A percentile compares a stretch with the other conserved stretches of the same genome.
Evolutionary conservation across 2,797 vertebrate species (phyloP).

Genomic region (Gymnodraco acuticeps): DNA sequence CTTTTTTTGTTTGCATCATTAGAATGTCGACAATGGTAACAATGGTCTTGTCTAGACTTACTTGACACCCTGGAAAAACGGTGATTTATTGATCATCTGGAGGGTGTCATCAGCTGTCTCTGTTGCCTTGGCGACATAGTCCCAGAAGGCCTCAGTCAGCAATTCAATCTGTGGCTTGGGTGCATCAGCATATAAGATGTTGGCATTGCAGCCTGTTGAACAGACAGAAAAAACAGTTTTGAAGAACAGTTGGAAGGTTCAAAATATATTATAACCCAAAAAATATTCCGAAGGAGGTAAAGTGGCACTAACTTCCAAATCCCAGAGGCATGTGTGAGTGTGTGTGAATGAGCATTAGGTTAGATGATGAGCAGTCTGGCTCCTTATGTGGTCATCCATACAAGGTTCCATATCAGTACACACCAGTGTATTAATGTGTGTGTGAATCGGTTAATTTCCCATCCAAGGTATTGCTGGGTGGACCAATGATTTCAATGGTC

Average conservation of each 20-base stretch:
- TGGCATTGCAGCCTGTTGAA: constrained; percentile 83
- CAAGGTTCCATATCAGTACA: too few relatives aligned
- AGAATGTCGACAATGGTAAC: background rate
- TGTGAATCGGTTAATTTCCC: too few relatives aligned
- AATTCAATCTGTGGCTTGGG: constrained; percentile 83
- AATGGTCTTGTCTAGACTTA: constrained; percentile 54
- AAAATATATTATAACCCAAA: background rate
- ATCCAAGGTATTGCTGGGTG: too few relatives aligned
- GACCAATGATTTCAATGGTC: too few relatives aligned
- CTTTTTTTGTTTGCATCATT: background rate
- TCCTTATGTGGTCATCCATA: too few relatives aligned
- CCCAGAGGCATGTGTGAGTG: too few relatives aligned
- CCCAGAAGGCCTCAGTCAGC: constrained; percentile 84
- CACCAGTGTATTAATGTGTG: too few relatives aligned
- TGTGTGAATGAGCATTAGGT: too few relatives aligned
- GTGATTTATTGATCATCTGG: constrained; percentile 78
- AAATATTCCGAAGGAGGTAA: too few relatives aligned
- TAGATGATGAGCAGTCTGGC: too few relatives aligned
- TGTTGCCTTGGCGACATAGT: constrained; percentile 81
- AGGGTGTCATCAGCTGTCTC: constrained; percentile 82
- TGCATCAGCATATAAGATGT: constrained; percentile 81
- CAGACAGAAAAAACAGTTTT: constrained; percentile 11
- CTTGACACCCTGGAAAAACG: constrained; percentile 84
- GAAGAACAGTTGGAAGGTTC: background rate
- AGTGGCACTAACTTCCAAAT: too few relatives aligned